These are phyloP conservation scores for Lytechinus variegatus DNA, from an alignment of 35 echinoderm and acorn worm species.

Conservation along the genomic window DNA sequence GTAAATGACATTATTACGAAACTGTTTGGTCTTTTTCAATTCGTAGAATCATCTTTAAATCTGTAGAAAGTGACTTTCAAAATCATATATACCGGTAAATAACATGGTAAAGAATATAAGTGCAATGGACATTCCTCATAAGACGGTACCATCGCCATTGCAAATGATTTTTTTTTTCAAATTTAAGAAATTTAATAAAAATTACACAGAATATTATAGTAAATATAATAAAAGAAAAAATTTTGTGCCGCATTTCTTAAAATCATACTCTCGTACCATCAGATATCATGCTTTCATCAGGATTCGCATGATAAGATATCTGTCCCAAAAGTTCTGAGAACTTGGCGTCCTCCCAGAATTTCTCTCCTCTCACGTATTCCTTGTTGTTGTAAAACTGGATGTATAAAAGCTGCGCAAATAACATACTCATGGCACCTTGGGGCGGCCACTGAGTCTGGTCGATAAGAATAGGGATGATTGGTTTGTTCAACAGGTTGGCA, in stretches of 20 bases:
- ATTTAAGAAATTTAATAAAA: too few species aligned
- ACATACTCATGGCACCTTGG: conserved; percentile 96
- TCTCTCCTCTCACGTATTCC: conserved; percentile 91
- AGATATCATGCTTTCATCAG: conserved; percentile 82
- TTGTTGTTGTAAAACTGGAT: conserved; percentile 87
- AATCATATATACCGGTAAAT: too few species aligned
- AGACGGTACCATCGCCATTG: too few species aligned
- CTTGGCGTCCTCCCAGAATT: conserved; percentile 93
- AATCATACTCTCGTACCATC: conserved; percentile 64
- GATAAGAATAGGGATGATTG: conserved; percentile 96
- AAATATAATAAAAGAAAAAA: neutral
- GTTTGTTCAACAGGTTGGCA: conserved; percentile 96
- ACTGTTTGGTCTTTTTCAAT: neutral
- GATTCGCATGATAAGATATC: conserved; percentile 81
- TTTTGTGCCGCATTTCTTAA: neutral
- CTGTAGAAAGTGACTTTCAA: too few species aligned
- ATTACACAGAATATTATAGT: too few species aligned
- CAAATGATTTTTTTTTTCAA: too few species aligned
- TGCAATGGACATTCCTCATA: too few species aligned
- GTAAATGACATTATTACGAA: too few species aligned
- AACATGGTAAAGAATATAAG: too few species aligned
- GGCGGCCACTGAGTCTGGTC: conserved; percentile 91
- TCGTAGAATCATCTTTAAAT: neutral
- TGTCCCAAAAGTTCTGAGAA: conserved; percentile 86
- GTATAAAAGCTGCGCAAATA: conserved; percentile 98